Percentiles rank a stretch among this genome's conserved stretches.
phyloP scores from a whole-genome alignment of 2,888 invertebrate genomes.

The Parnassius mnemosyne region DNA sequence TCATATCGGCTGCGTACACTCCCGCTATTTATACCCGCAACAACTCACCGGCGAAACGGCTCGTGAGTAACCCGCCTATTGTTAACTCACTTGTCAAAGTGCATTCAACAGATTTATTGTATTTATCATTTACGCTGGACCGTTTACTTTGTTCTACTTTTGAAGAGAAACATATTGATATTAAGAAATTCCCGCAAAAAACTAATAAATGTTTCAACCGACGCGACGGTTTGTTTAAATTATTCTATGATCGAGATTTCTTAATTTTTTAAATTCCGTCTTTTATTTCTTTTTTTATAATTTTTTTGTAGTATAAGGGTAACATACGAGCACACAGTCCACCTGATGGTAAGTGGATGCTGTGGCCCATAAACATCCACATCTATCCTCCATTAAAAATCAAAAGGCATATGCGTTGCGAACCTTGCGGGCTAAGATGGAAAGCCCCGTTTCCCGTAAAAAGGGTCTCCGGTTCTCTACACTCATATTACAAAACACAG shows the following conservation, averaged over 20 bases:
- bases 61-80: constrained; percentile 47
- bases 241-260: not conserved
- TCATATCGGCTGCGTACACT: constrained; percentile 26
- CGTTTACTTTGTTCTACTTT: constrained; percentile 8
- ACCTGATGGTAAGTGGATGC: no score
- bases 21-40: constrained; percentile 36
- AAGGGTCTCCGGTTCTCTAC: no score
- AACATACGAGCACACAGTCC: no score
- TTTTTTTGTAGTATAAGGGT: no score
- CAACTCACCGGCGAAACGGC: constrained; percentile 35
- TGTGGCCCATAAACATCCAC: no score
- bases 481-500: no score
- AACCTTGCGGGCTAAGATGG: no score
- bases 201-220: not conserved
- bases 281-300: not conserved
- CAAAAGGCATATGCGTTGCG: no score
- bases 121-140: not conserved
- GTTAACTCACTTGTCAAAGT: constrained; percentile 44
- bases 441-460: no score
- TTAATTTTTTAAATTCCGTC: not conserved
- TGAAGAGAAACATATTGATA: constrained; percentile 1
- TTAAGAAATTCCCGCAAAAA: not conserved
- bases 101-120: constrained; percentile 25
- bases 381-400: no score
- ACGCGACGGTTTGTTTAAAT: not conserved